Evolutionary conservation across 2,113 vertebrate genomes (phyloP).

Genomic region (Leucopsar rothschildi): DNA sequence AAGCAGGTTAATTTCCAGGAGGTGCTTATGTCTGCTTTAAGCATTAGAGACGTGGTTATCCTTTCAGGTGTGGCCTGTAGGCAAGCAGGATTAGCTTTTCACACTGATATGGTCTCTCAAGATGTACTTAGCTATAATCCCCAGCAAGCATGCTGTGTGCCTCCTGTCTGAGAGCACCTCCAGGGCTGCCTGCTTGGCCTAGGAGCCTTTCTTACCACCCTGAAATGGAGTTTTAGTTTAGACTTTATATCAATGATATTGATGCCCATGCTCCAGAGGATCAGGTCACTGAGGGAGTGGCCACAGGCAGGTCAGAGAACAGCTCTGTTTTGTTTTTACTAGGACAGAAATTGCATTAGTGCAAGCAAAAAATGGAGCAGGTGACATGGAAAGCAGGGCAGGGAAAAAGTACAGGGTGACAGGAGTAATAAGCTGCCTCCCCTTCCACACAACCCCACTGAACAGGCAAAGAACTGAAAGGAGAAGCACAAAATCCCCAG

Average conservation of each 20-base stretch:
- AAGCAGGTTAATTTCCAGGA: constrained; percentile 43
- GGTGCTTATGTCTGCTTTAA: neutral
- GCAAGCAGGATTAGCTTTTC: constrained; percentile 36
- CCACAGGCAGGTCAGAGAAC: neutral
- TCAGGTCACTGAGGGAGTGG: too few relatives aligned
- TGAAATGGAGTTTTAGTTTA: neutral
- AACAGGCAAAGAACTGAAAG: accelerated
- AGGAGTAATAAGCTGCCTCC: neutral
- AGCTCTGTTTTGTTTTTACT: neutral
- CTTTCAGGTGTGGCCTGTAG: constrained; percentile 23
- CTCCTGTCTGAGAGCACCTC: neutral
- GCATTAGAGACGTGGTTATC: neutral
- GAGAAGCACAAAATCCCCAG: neutral
- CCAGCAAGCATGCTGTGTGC: neutral
- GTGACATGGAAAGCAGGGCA: neutral
- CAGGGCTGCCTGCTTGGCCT: neutral
- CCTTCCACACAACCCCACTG: neutral
- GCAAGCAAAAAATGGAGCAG: neutral
- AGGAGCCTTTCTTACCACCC: neutral
- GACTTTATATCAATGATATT: neutral
- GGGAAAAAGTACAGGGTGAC: neutral
- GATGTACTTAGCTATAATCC: constrained; percentile 23
- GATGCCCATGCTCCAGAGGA: neutral
- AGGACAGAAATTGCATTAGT: neutral
- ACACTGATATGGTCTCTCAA: neutral